phyloP scores from a whole-genome alignment of 2,797 vertebrate species.

The Myotis findleyi region DNA sequence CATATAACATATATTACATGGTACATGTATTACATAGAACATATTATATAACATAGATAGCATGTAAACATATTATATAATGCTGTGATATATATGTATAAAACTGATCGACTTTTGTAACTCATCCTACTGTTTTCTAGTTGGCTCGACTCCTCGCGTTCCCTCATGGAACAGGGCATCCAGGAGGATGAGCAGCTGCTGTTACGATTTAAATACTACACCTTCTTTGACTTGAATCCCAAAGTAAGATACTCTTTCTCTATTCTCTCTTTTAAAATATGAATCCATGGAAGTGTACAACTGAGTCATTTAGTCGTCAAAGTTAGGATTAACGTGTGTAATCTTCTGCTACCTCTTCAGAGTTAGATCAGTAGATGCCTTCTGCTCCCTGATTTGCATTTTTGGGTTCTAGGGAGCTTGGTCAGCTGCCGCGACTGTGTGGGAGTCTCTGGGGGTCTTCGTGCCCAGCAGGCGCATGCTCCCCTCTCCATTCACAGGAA shows the following conservation, averaged over 20 bases:
- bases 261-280: not conserved
- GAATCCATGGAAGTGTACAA: not conserved
- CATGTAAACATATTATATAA: not conserved
- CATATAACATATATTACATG: not conserved
- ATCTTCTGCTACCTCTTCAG: not conserved
- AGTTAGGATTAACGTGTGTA: not conserved
- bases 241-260: slow-evolving; percentile 91
- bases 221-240: slow-evolving; percentile 98
- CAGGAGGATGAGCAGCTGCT: slow-evolving; percentile 93
- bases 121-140: slow-evolving; percentile 85
- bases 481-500: not conserved
- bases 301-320: not conserved
- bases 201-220: slow-evolving; percentile 98
- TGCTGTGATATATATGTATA: not conserved
- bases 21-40: not conserved
- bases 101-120: slow-evolving; percentile 50
- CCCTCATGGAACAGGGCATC: slow-evolving; percentile 97
- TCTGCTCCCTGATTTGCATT: not conserved
- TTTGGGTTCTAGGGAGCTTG: not conserved
- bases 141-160: slow-evolving; percentile 98
- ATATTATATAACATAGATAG: not conserved
- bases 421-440: not conserved
- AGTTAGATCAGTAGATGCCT: not conserved
- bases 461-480: fast-evolving
- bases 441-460: not conserved